Evolutionary conservation across 2,797 vertebrate species (phyloP), one percentile per base, ranked within the genome.

Genomic region (Nannoperca australis): DNA sequence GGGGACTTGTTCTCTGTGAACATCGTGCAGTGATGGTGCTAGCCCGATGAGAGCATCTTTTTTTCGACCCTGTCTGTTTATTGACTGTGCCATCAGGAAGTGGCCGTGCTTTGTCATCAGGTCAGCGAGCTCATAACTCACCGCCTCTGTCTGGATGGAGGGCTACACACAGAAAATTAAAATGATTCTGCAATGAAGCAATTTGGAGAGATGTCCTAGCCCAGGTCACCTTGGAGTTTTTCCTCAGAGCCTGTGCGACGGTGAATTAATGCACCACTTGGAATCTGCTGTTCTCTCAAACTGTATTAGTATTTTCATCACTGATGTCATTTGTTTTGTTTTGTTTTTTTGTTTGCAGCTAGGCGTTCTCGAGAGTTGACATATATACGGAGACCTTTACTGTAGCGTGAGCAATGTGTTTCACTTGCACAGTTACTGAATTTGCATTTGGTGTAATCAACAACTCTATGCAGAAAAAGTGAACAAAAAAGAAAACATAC

Each of bases 151-250:
- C 83, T 85, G 73, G 73, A 88, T 83, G 76, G 83, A 60, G 83
- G 76, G 49, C 81, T 78, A 81, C 84, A 90, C 69, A 63, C 83
- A 86, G 86, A 93, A 91, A 90, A 93, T 93, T 87, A 89, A 94
- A 92, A 93, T 84, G 70, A 90, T 94, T 94, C 88, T 93, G 92
- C 93, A 91, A 88, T 91, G 89, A 92, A 91, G 93, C 91, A 92
- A 85, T 93, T 91, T 90, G 70, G 60, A 85, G 73, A 84, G 83
- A 86, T 82, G 86, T 87, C 88, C 89, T 80, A 65, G 81, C 55
- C 59, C 34, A 60, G 93, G 93, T 94, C 91, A 93, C 91, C 92
- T 94, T 94, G 92, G 70, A 58, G 75, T 76, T 80, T 67, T 85
- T 89, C 65, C 27, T 86, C 70, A 34, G 78, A 85, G 86, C 54